These are phyloP conservation scores for Fulica atra DNA, from an alignment of 2,113 vertebrate species.

Conservation along the genomic window DNA sequence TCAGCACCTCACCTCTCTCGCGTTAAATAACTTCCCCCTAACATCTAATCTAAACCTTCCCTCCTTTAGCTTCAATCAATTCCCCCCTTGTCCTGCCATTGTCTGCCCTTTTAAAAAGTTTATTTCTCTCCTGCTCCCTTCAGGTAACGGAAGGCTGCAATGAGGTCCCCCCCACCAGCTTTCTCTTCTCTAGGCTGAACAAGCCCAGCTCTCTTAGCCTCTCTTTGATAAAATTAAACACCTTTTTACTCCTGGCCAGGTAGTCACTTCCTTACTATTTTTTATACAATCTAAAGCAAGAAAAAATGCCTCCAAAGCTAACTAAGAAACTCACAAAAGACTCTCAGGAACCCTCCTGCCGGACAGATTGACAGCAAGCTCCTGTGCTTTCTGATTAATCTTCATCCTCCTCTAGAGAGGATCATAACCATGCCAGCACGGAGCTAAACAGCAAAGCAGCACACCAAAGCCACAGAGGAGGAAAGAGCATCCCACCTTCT, in stretches of 20 bases:
- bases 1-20: too few relatives aligned
- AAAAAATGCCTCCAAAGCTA: not conserved
- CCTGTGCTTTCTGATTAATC: not conserved
- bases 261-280: not conserved
- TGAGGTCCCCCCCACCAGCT: too few relatives aligned
- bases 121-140: too few relatives aligned
- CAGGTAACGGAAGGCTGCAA: too few relatives aligned
- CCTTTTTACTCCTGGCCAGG: not conserved
- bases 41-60: too few relatives aligned
- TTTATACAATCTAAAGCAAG: not conserved
- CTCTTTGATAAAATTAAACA: not conserved
- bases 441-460: not conserved
- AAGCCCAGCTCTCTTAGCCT: too few relatives aligned
- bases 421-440: not conserved
- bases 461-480: not conserved
- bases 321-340: not conserved
- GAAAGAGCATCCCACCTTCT: not conserved
- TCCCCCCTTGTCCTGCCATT: too few relatives aligned
- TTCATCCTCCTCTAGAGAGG: not conserved
- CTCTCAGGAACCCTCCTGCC: not conserved
- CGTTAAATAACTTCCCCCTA: too few relatives aligned
- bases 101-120: too few relatives aligned
- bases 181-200: too few relatives aligned
- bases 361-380: not conserved
- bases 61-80: too few relatives aligned